Percentiles rank a stretch among this genome's conserved stretches.
phyloP scores from a whole-genome alignment of 2,888 invertebrate genomes.

The Alviniconcha strummeri region DNA sequence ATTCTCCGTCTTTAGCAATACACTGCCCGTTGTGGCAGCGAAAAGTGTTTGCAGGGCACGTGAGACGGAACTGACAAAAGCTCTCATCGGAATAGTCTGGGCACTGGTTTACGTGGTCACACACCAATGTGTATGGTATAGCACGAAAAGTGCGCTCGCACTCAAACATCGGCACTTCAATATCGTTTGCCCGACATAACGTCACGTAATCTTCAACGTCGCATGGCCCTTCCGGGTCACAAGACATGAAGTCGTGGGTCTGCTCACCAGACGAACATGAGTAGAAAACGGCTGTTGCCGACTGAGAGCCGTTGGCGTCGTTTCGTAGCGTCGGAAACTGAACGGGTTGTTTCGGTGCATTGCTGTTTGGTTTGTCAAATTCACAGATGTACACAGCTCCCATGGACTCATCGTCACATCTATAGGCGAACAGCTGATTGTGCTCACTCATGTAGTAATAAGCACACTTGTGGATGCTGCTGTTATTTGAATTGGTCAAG shows the following conservation, averaged over 20 bases:
- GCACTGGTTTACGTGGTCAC: constrained; percentile 1
- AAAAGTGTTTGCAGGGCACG: not conserved
- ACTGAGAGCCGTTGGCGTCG: not conserved
- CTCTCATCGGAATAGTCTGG: not conserved
- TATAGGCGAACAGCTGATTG: not conserved
- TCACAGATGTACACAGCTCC: not conserved
- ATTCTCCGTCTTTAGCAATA: not conserved
- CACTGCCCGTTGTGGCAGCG: not conserved
- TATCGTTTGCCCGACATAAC: not conserved
- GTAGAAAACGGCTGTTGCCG: not conserved
- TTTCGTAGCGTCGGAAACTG: not conserved
- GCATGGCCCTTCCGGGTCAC: not conserved
- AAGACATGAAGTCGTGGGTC: not conserved
- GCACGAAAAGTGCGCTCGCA: not conserved
- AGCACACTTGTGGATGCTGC: not conserved
- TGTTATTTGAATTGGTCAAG: not conserved
- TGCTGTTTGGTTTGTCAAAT: not conserved
- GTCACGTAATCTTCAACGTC: not conserved
- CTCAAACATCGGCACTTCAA: not conserved
- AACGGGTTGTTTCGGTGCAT: not conserved
- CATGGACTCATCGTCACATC: not conserved
- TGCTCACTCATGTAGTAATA: not conserved
- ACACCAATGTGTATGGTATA: not conserved
- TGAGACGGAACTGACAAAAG: not conserved
- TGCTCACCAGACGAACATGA: not conserved